A percentile compares a stretch with the other conserved stretches of the same genome.
Conservation (phyloP, 2,888 invertebrate species). For the Apamea anceps region DNA sequence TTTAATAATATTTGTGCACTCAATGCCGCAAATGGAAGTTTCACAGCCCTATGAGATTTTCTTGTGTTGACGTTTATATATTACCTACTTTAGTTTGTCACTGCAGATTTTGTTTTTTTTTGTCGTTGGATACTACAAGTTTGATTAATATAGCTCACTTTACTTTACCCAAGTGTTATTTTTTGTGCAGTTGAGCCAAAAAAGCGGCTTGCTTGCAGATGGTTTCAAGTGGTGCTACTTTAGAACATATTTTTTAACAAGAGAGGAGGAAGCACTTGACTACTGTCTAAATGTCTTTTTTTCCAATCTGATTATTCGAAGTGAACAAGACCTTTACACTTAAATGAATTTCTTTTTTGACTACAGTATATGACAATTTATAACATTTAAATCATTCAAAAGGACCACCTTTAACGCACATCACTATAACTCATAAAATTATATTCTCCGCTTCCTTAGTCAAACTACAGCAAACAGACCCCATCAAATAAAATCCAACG, state of each 20-base stretch:
- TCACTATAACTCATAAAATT: neutral
- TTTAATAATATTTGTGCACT: neutral
- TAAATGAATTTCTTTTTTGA: neutral
- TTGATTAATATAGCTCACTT: neutral
- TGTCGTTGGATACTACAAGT: neutral
- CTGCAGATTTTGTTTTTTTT: neutral
- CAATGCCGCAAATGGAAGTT: neutral
- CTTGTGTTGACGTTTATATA: neutral
- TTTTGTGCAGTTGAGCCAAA: neutral
- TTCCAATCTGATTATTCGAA: neutral
- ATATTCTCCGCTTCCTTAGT: constrained; percentile 9
- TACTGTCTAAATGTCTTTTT: neutral
- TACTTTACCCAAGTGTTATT: neutral
- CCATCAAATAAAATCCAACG: constrained; percentile 58
- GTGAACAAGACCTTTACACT: neutral
- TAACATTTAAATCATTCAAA: neutral
- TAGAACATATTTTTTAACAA: constrained; percentile 1
- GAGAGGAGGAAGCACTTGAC: neutral
- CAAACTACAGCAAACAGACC: constrained; percentile 39
- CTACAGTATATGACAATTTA: neutral
- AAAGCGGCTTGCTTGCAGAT: neutral
- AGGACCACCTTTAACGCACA: neutral
- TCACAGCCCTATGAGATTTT: neutral
- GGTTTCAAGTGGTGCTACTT: constrained; percentile 25
- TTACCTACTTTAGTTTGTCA: neutral